Conservation (phyloP, 2,113 vertebrate genomes). For the Ptilonorhynchus violaceus region DNA sequence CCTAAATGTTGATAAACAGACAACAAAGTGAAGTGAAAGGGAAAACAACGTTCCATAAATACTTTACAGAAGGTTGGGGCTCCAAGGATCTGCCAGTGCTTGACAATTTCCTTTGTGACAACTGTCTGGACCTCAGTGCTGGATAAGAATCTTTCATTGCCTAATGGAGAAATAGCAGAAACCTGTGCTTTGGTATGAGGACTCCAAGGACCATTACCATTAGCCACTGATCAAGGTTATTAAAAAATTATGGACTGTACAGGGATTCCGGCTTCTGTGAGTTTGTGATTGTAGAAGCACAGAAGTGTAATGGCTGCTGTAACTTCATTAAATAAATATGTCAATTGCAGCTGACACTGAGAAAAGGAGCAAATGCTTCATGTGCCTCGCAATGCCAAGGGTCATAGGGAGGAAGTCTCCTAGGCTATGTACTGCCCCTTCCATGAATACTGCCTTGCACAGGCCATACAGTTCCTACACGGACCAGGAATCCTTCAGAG, state of each 20-base stretch:
- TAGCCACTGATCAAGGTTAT: neutral
- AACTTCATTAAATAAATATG: neutral
- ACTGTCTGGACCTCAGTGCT: neutral
- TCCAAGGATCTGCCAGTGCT: neutral
- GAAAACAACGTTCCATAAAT: neutral
- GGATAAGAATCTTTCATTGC: neutral
- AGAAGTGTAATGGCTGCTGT: neutral
- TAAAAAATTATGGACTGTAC: neutral
- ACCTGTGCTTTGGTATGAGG: neutral
- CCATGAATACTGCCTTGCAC: too few relatives aligned
- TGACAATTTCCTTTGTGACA: neutral
- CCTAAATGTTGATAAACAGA: neutral
- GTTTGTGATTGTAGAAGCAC: neutral
- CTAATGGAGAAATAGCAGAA: neutral
- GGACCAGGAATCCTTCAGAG: neutral
- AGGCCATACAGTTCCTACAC: neutral
- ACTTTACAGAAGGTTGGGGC: neutral
- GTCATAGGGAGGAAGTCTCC: neutral
- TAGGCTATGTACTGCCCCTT: neutral
- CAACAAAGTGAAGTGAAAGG: neutral
- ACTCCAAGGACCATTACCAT: neutral
- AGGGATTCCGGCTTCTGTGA: neutral
- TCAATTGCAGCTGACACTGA: neutral
- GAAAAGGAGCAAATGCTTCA: neutral
- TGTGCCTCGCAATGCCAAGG: neutral